Percentiles rank a stretch among this genome's conserved stretches.
Evolutionary conservation across 2,113 vertebrate genomes (phyloP).

Genomic region (Phrynosoma blainvillii): DNA sequence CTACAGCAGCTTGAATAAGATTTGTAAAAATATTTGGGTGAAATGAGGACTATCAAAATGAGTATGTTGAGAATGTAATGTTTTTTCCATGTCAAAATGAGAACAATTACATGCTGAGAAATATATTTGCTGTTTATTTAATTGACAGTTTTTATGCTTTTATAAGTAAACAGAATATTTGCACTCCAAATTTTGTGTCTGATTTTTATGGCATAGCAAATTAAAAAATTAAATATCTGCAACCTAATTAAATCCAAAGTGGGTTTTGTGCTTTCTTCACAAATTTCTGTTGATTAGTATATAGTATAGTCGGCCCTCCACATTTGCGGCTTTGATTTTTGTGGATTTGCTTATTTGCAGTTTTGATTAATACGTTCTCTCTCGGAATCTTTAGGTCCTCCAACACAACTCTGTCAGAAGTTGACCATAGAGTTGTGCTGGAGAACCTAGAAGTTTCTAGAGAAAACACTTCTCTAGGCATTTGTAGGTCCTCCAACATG

Average conservation of each 20-base stretch:
- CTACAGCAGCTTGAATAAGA: background rate
- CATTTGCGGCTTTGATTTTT: too few relatives aligned
- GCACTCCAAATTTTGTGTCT: conserved; percentile 56
- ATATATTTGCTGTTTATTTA: conserved; percentile 76
- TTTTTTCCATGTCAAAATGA: conserved; percentile 66
- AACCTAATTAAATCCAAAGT: background rate
- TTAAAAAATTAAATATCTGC: background rate
- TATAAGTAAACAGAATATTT: conserved; percentile 74
- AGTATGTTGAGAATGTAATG: conserved; percentile 61
- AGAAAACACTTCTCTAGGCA: too few relatives aligned
- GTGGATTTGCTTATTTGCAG: too few relatives aligned
- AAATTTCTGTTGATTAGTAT: background rate
- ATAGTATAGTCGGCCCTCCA: background rate
- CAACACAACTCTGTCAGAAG: too few relatives aligned
- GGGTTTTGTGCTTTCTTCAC: background rate
- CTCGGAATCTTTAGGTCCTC: too few relatives aligned
- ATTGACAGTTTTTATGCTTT: conserved; percentile 70
- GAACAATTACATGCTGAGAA: conserved; percentile 58
- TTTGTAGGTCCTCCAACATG: too few relatives aligned
- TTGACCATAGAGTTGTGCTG: too few relatives aligned
- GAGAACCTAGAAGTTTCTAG: too few relatives aligned
- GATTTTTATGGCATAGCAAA: conserved; percentile 29
- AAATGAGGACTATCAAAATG: conserved; percentile 60
- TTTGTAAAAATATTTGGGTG: conserved; percentile 20
- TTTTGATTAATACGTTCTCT: too few relatives aligned